A percentile compares a stretch with the other conserved stretches of the same genome.
These are phyloP conservation scores for Automeris io DNA, from an alignment of 2,888 invertebrate genomes.

Conservation along the genomic window DNA sequence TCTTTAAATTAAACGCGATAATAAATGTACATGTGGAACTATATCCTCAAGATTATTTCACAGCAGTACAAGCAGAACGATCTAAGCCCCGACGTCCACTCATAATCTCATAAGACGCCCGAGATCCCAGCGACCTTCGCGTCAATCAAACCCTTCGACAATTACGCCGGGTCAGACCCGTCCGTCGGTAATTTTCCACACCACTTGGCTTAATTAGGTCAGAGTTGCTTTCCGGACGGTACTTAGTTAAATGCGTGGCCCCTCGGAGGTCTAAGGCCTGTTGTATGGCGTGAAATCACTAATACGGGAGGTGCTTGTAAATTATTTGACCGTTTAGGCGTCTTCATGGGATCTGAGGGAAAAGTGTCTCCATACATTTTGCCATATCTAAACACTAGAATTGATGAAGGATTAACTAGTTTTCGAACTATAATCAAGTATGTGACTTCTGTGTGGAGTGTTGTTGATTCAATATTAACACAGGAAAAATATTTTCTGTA, in stretches of 20 bases:
- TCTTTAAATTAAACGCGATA: too few species aligned
- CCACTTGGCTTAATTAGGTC: constrained; percentile 66
- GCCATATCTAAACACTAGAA: neutral
- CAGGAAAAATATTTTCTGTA: too few species aligned
- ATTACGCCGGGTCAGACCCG: constrained; percentile 48
- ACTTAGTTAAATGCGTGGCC: constrained; percentile 8
- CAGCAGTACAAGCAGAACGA: neutral
- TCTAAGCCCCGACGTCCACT: constrained; percentile 1
- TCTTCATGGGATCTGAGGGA: neutral
- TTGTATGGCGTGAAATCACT: constrained; percentile 6
- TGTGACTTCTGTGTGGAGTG: too few species aligned
- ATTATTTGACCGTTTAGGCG: neutral
- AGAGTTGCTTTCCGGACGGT: constrained; percentile 35
- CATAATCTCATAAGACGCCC: constrained; percentile 4
- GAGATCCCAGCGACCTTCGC: constrained; percentile 3
- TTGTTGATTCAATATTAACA: too few species aligned
- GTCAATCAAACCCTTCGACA: constrained; percentile 38
- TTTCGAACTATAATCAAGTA: too few species aligned
- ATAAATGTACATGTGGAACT: too few species aligned
- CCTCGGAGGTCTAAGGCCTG: constrained; percentile 4
- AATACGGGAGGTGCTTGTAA: constrained; percentile 1
- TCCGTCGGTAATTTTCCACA: constrained; percentile 61
- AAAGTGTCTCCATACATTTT: neutral
- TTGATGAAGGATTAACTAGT: too few species aligned
- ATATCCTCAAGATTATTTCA: neutral